Evolutionary conservation across 2,888 invertebrate species (phyloP), one percentile per base, ranked within the genome.

Genomic region (Epinotia ramella): DNA sequence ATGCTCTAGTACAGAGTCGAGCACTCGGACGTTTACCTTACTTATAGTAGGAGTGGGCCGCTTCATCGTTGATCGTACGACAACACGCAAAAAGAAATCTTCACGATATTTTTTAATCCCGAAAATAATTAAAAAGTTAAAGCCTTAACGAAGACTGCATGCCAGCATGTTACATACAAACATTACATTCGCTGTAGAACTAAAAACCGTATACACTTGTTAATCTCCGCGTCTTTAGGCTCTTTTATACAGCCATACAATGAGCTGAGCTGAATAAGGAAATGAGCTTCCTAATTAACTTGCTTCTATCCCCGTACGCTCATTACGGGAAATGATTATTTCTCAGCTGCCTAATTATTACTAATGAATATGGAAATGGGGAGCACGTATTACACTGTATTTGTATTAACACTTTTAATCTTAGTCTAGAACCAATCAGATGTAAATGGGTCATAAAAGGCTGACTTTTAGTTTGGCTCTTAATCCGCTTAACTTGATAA

Each of bases 251-350:
- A 67, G 33, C 4, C 6, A 56, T 7, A 28, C 28, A 33, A 7
- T 18, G 33, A n/a, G 33, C 24, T 28, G 24, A 28, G 24, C 24
- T 28, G 24, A 28, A 28, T 2, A 28, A 46, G 57, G 65, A 73
- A 73, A 73, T 59, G 65, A 73, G 73, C 33, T 40, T n/a, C 18
- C 66, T 73, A 73, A 66, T 73, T 73, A 66, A 33, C 33, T 69
- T 18, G 57, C 28, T 63, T 53, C 33, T 56, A 67, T 33, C 56
- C 59, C 40, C 13, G 64, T 16, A 20, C n/a, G 16, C 66, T 66
- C 60, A 66, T 60, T 66, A 66, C 65, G 72, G 40, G 68, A n/a
- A 49, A 60, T 73, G 73, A 49, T 66, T 59, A 44, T 68, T 65
- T 65, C 28, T 12, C 18, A 64, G 20, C 44, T 57, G 18, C 9